Evolutionary conservation across 2,797 vertebrate species (phyloP).

Genomic region (Channallabes apus): DNA sequence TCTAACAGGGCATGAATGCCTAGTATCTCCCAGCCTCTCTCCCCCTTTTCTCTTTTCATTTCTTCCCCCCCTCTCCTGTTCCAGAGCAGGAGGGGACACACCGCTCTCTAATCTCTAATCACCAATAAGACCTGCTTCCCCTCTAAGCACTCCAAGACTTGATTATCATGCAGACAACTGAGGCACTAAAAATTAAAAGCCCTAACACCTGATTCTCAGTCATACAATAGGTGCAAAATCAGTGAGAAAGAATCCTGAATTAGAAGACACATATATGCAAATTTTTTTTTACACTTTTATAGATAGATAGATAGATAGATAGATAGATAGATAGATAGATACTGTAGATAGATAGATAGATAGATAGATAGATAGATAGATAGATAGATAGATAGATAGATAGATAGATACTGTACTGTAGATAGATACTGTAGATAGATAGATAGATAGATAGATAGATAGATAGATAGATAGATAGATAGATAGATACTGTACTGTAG

Average conservation of each 20-base stretch:
- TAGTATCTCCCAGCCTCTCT: neutral
- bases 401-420: no score
- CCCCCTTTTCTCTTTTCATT: slow-evolving; percentile 7
- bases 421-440: no score
- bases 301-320: no score
- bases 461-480: no score
- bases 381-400: no score
- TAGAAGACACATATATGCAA: neutral
- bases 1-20: slow-evolving; percentile 27
- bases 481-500: no score
- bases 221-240: neutral
- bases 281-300: no score
- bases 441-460: no score
- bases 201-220: neutral
- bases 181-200: slow-evolving; percentile 29
- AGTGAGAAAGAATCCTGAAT: neutral
- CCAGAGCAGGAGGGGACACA: slow-evolving; percentile 15
- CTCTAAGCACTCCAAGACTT: slow-evolving; percentile 27
- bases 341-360: no score
- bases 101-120: slow-evolving; percentile 49
- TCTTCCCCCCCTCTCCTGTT: neutral
- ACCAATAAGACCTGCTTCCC: slow-evolving; percentile 39
- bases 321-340: no score
- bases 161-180: slow-evolving; percentile 35
- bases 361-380: no score